A percentile compares a stretch with the other conserved stretches of the same genome.
phyloP scores from a whole-genome alignment of 2,797 vertebrate genomes.

The Leptodactylus fallax region DNA sequence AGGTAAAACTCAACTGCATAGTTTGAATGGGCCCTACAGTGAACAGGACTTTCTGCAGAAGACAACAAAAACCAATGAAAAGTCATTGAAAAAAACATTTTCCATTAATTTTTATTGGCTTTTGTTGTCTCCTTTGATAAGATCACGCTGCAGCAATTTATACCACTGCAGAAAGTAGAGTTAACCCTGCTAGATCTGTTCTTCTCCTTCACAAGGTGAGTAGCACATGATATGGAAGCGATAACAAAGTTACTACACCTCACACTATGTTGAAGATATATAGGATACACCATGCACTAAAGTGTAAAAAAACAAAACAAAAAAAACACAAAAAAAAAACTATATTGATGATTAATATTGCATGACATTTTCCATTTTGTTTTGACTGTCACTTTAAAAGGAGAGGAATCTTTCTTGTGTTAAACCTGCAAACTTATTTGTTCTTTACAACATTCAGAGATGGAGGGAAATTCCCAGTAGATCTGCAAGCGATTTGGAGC shows the following conservation, averaged over 20 bases:
- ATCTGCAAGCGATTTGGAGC: slow-evolving; percentile 51
- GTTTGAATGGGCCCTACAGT: too few species aligned
- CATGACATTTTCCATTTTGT: neutral
- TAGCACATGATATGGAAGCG: too few species aligned
- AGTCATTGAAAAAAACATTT: too few species aligned
- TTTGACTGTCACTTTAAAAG: slow-evolving; percentile 15
- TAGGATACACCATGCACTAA: neutral
- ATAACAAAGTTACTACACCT: neutral
- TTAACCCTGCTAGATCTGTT: too few species aligned
- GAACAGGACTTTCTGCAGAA: too few species aligned
- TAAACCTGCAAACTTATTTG: slow-evolving; percentile 43
- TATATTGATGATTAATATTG: neutral
- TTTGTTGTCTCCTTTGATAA: too few species aligned
- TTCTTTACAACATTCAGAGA: slow-evolving; percentile 36
- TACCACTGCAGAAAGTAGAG: too few species aligned
- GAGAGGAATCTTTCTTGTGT: neutral
- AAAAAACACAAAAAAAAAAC: neutral
- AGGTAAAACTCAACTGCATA: too few species aligned
- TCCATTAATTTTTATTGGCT: too few species aligned
- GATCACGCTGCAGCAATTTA: too few species aligned
- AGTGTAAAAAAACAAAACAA: neutral
- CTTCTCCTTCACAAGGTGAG: too few species aligned
- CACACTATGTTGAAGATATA: neutral
- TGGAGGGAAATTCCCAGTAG: slow-evolving; percentile 50
- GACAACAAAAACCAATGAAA: too few species aligned